These are phyloP conservation scores for Corvus hawaiiensis DNA, from an alignment of 2,113 vertebrate species.

Conservation along the genomic window DNA sequence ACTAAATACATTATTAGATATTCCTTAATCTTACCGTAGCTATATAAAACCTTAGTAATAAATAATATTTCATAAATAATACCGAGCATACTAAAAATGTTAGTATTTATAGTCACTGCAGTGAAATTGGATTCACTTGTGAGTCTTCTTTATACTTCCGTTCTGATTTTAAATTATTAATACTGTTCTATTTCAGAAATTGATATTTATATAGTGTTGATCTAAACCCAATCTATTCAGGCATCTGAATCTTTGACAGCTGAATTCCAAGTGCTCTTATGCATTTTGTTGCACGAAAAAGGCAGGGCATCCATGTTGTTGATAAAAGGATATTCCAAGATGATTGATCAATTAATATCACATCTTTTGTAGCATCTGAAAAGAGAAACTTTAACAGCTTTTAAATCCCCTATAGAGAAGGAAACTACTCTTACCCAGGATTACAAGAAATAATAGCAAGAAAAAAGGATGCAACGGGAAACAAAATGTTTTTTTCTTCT, in stretches of 20 bases:
- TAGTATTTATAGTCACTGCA: neutral
- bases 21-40: neutral
- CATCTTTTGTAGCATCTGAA: neutral
- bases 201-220: neutral
- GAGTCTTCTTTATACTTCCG: neutral
- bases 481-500: neutral
- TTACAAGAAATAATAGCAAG: neutral
- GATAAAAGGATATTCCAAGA: neutral
- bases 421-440: neutral
- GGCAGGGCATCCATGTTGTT: neutral
- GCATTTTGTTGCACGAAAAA: neutral
- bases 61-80: conserved; percentile 13
- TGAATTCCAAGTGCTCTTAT: neutral
- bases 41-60: neutral
- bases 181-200: neutral
- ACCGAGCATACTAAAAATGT: neutral
- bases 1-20: neutral
- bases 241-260: neutral
- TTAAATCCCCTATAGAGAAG: neutral
- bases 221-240: neutral
- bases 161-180: conserved; percentile 29
- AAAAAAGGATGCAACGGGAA: neutral
- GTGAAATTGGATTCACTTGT: neutral
- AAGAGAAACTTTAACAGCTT: neutral
- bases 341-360: neutral